phyloP scores from a whole-genome alignment of 2,888 invertebrate genomes.

The Polydrusus pterygomalis region DNA sequence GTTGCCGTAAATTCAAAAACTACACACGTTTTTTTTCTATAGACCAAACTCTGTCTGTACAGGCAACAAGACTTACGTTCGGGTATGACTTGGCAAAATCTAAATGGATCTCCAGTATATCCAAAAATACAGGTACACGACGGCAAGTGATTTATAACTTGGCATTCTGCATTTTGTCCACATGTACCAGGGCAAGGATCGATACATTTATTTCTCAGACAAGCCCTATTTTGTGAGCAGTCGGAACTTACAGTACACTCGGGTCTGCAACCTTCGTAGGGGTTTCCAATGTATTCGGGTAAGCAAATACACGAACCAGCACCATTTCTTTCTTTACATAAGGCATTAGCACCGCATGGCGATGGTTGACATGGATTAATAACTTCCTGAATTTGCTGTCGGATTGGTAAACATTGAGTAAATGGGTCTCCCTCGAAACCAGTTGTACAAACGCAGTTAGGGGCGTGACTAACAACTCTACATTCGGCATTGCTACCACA shows the following conservation, averaged over 20 bases:
- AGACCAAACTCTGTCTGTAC: too few species aligned
- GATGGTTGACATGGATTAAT: constrained; percentile 71
- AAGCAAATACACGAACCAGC: constrained; percentile 75
- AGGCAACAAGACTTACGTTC: constrained; percentile 73
- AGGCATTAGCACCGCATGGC: constrained; percentile 74
- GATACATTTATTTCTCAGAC: constrained; percentile 75
- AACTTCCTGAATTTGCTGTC: constrained; percentile 48
- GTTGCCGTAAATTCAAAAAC: too few species aligned
- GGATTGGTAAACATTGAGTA: constrained; percentile 63
- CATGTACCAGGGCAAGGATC: constrained; percentile 78
- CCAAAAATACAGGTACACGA: constrained; percentile 74
- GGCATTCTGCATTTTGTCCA: constrained; percentile 80
- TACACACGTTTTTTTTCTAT: too few species aligned
- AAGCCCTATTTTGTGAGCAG: constrained; percentile 75
- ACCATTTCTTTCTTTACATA: constrained; percentile 73
- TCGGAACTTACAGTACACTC: constrained; percentile 76
- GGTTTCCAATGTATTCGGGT: constrained; percentile 75
- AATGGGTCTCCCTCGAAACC: constrained; percentile 83
- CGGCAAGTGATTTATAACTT: constrained; percentile 70
- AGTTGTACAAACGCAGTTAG: constrained; percentile 80
- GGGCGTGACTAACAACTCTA: constrained; percentile 83
- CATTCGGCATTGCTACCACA: constrained; percentile 84
- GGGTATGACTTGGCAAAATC: constrained; percentile 66
- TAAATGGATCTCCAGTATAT: constrained; percentile 73
- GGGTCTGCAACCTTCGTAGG: constrained; percentile 77